These are phyloP conservation scores for Lepus townsendii DNA, from an alignment of 2,797 vertebrate species.

Conservation along the genomic window DNA sequence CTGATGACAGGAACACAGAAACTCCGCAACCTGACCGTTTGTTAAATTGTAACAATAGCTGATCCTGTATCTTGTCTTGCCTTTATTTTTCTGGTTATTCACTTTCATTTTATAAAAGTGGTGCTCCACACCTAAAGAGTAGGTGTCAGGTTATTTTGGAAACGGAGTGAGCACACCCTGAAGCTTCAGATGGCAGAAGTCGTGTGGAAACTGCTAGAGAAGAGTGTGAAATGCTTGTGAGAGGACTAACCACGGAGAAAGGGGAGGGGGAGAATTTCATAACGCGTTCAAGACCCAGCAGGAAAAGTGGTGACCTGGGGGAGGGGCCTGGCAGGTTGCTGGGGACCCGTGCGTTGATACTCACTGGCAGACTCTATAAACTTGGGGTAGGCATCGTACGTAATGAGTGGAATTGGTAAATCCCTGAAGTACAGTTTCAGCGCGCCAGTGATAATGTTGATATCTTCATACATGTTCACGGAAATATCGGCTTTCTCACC, in stretches of 20 bases:
- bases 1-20: slow-evolving; percentile 1
- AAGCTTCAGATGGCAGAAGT: neutral
- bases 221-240: neutral
- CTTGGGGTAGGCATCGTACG: slow-evolving; percentile 97
- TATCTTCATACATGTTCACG: slow-evolving; percentile 98
- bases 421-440: slow-evolving; percentile 99
- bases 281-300: neutral
- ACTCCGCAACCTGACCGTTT: neutral
- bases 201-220: neutral
- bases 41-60: neutral
- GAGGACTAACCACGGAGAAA: neutral
- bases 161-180: neutral
- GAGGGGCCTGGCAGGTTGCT: neutral
- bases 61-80: neutral
- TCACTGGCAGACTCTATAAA: slow-evolving; percentile 99
- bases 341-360: slow-evolving; percentile 74
- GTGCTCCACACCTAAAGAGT: neutral
- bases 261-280: neutral
- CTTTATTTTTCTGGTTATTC: slow-evolving; percentile 40
- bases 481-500: slow-evolving; percentile 99
- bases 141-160: neutral
- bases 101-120: neutral
- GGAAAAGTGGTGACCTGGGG: neutral
- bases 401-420: slow-evolving; percentile 98
- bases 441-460: slow-evolving; percentile 99